These are phyloP conservation scores for Ptychobarbus kaznakovi DNA, from an alignment of 2,797 vertebrate species.

Conservation along the genomic window DNA sequence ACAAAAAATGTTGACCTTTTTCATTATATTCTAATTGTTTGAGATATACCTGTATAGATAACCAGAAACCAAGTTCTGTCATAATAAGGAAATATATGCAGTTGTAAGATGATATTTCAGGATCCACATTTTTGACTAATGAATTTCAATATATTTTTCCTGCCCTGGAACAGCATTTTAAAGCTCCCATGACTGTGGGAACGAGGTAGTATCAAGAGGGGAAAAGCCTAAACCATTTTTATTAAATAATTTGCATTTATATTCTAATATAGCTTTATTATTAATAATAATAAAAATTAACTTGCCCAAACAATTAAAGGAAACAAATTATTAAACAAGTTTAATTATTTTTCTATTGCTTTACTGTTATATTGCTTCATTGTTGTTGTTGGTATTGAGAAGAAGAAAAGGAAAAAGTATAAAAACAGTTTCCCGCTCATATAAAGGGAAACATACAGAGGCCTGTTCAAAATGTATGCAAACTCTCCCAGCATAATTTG, in stretches of 20 bases:
- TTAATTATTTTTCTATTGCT: neutral
- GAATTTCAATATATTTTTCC: neutral
- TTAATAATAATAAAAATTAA: no score
- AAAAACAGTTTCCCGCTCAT: neutral
- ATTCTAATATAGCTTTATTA: neutral
- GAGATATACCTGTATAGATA: neutral
- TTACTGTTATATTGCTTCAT: neutral
- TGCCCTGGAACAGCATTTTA: neutral
- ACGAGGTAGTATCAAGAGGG: neutral
- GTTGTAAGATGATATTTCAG: neutral
- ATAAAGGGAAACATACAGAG: neutral
- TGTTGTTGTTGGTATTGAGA: neutral
- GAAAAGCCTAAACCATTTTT: neutral
- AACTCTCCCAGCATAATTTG: neutral
- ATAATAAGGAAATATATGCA: slow-evolving; percentile 8
- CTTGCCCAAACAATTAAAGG: neutral
- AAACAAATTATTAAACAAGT: neutral
- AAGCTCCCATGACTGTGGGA: neutral
- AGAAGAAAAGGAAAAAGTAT: neutral
- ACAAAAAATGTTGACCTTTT: no score
- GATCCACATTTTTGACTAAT: neutral
- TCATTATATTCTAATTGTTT: no score
- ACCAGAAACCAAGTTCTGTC: slow-evolving; percentile 1
- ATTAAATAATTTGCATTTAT: neutral
- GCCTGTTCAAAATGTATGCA: neutral